Evolutionary conservation across 2,797 vertebrate genomes (phyloP).

Genomic region (Delichon dasypus): DNA sequence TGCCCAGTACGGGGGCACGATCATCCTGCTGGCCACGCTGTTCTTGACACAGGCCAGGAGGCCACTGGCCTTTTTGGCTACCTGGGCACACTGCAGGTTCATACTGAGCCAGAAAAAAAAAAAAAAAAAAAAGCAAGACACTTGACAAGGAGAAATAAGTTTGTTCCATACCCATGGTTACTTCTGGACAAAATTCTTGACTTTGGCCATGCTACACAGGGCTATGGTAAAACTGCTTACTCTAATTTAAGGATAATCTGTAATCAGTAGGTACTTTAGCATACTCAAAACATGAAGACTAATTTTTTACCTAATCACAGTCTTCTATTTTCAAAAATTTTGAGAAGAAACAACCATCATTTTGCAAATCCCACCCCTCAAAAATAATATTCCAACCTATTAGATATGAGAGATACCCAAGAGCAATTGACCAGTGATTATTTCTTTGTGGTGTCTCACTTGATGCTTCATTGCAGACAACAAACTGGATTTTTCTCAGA

Average conservation of each 20-base stretch:
- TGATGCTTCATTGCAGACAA: background rate
- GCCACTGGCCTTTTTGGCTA: too few relatives aligned
- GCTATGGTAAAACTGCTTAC: background rate
- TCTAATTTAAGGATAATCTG: background rate
- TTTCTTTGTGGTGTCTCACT: background rate
- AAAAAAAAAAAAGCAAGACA: background rate
- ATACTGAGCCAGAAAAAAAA: background rate
- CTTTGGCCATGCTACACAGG: background rate
- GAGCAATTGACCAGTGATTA: background rate
- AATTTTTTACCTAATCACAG: background rate
- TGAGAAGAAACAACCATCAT: background rate
- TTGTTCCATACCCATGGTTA: background rate
- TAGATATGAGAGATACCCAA: rapidly evolving
- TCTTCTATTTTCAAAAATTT: background rate
- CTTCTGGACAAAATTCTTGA: background rate
- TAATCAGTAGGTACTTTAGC: background rate
- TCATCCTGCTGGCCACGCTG: background rate
- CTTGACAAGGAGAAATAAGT: background rate
- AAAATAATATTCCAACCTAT: background rate
- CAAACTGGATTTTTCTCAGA: background rate
- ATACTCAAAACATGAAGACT: background rate
- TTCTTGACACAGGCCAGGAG: background rate
- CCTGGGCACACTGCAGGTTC: background rate
- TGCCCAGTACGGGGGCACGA: rapidly evolving
- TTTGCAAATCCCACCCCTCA: background rate